Percentiles rank a stretch among this genome's conserved stretches.
These are phyloP conservation scores for Cryptus armator DNA, from an alignment of 2,888 invertebrate genomes.

Conservation along the genomic window DNA sequence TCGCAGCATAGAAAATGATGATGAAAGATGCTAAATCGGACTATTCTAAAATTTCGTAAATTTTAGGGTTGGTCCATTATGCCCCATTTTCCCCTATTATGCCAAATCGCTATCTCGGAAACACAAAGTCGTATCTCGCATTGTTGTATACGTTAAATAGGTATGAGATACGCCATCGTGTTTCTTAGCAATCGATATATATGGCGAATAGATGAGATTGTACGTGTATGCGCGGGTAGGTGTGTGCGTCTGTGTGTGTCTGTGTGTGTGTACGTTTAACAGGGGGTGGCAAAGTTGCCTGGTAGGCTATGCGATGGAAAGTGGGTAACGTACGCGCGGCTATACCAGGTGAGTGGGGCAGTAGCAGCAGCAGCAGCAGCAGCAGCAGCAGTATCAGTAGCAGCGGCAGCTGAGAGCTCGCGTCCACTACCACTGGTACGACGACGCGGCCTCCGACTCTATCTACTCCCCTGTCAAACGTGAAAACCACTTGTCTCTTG, in stretches of 20 bases:
- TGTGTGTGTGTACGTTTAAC: neutral
- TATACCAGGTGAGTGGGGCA: conserved; percentile 71
- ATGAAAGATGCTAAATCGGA: too few relatives aligned
- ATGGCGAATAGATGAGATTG: neutral
- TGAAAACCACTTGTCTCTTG: conserved; percentile 78
- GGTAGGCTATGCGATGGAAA: conserved; percentile 55
- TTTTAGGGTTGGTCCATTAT: too few relatives aligned
- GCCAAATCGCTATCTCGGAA: too few relatives aligned
- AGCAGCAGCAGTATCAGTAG: conserved; percentile 38
- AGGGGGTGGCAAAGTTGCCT: conserved; percentile 37
- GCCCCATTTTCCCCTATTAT: too few relatives aligned
- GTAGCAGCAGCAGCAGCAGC: conserved; percentile 19
- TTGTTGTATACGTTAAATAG: too few relatives aligned
- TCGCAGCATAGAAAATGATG: too few relatives aligned
- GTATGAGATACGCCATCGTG: neutral
- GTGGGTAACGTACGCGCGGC: conserved; percentile 68
- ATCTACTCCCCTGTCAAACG: conserved; percentile 76
- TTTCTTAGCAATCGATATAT: neutral
- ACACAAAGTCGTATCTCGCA: too few relatives aligned
- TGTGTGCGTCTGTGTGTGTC: conserved; percentile 8
- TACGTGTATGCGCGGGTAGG: neutral
- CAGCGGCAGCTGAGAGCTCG: conserved; percentile 35
- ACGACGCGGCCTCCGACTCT: conserved; percentile 61
- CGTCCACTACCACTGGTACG: conserved; percentile 52
- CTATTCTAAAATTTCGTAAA: too few relatives aligned